phyloP scores from a whole-genome alignment of 2,797 vertebrate species.

The Rhabdophis nuchalis region DNA sequence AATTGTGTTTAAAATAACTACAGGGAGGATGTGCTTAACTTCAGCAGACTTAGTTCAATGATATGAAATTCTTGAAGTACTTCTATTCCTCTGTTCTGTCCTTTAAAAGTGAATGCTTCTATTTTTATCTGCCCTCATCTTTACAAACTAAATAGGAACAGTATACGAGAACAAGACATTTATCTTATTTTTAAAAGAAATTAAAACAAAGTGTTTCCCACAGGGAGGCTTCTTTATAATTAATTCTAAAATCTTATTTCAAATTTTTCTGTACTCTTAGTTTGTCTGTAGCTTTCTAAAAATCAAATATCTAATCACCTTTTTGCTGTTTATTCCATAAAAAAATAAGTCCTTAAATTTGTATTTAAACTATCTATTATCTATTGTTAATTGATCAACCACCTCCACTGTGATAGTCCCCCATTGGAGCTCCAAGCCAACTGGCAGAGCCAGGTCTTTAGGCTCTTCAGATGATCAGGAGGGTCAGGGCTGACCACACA shows the following conservation, averaged over 20 bases:
- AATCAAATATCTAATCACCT: background rate
- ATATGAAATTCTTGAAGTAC: background rate
- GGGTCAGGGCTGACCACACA: background rate
- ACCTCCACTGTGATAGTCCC: background rate
- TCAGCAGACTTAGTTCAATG: background rate
- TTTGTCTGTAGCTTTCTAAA: background rate
- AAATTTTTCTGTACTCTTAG: background rate
- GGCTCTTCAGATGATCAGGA: background rate
- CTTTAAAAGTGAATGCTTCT: background rate
- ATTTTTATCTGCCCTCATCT: background rate
- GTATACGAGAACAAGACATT: background rate
- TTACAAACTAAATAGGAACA: background rate
- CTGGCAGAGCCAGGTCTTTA: background rate
- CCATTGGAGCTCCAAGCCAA: background rate
- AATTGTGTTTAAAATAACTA: constrained; percentile 8
- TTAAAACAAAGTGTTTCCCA: background rate
- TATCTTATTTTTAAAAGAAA: background rate
- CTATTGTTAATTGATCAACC: background rate
- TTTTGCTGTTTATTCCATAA: background rate
- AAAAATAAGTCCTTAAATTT: background rate
- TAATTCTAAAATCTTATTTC: background rate
- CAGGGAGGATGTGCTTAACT: background rate
- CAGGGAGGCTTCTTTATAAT: background rate
- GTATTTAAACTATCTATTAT: too few species aligned
- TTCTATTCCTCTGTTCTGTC: background rate